Evolutionary conservation across 2,888 invertebrate genomes (phyloP), one percentile per base, ranked within the genome.

Genomic region (Tribolium freemani): DNA sequence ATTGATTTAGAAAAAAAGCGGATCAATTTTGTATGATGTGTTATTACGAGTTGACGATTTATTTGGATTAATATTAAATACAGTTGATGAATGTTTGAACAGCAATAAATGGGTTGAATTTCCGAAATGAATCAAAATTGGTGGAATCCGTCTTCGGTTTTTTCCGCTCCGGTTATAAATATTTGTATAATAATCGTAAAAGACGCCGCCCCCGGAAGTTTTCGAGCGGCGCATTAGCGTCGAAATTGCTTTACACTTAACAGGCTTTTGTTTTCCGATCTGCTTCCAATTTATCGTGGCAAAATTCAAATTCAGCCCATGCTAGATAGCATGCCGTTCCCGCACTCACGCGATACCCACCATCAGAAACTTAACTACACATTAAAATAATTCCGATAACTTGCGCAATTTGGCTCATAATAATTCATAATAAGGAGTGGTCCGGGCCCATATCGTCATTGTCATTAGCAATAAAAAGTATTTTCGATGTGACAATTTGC

Each of bases 401-500:
- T n/a, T n/a, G n/a, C n/a, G n/a, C n/a, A n/a, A n/a, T n/a, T n/a
- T n/a, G n/a, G n/a, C n/a, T n/a, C n/a, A n/a, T n/a, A n/a, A n/a
- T n/a, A n/a, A n/a, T n/a, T n/a, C n/a, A n/a, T n/a, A n/a, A n/a
- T n/a, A n/a, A n/a, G n/a, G n/a, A n/a, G n/a, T n/a, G n/a, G n/a
- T n/a, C n/a, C n/a, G n/a, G n/a, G n/a, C n/a, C n/a, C n/a, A n/a
- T n/a, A n/a, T n/a, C n/a, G n/a, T n/a, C 48, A 60, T 46, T 46
- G 38, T 69, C 69, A 69, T 69, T 69, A 69, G 69, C 60, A 51
- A 44, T 50, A 61, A 69, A 70, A 57, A 64, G 70, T 70, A 50
- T 64, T 46, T 48, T 64, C 64, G 57, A 64, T 38, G 50, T 48
- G 61, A 60, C 61, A 69, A 69, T 69, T 69, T 69, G 69, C 69